Evolutionary conservation across 2,113 vertebrate species (phyloP), one percentile per base, ranked within the genome.

Genomic region (Microcebus ravelobensis): DNA sequence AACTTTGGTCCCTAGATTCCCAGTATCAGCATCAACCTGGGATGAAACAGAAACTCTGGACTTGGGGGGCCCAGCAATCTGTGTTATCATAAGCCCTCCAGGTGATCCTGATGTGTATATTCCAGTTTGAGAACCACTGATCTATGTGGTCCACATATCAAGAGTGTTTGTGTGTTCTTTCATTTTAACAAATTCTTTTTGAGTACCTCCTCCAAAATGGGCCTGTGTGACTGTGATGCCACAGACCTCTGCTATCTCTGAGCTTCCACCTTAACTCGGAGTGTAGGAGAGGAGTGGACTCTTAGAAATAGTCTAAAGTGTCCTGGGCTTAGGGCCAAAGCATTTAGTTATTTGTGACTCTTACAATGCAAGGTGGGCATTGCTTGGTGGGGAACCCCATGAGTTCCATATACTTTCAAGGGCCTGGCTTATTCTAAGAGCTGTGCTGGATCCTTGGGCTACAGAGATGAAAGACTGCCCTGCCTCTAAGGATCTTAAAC

Each of bases 291-390:
- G 12, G 68, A 84, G 15, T 79, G 71, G 82, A 57, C 36, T 93
- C 73, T 86, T 57, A 92, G 76, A 95, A 90, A 59, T 48, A 84
- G n/a, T 65, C 63, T 89, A 73, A 96, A 94, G 18, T 85, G 39
- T 79, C 39, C n/a, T 89, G 52, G 77, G 42, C 67, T 87, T 63
- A 23, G 65, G 68, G 25, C 48, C 39, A 89, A 73, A 85, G 27
- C 21, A n/a, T 65, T 92, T 80, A n/a, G 15, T 77, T 71, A 50
- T 79, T 93, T 92, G 57, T 90, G 39, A 61, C 61, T 92, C 93
- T 18, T 25, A 21, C 3, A 65, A 4, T 55, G 36, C 15, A 52
- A 50, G 55, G 61, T 11, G n/a, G 68, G 27, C 11, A 14, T 83
- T 92, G 14, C 80, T 89, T 93, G 25, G 29, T 83, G n/a, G 86